Evolutionary conservation across 2,888 invertebrate species (phyloP), one percentile per base, ranked within the genome.

Genomic region (Drosophila gaucha): DNA sequence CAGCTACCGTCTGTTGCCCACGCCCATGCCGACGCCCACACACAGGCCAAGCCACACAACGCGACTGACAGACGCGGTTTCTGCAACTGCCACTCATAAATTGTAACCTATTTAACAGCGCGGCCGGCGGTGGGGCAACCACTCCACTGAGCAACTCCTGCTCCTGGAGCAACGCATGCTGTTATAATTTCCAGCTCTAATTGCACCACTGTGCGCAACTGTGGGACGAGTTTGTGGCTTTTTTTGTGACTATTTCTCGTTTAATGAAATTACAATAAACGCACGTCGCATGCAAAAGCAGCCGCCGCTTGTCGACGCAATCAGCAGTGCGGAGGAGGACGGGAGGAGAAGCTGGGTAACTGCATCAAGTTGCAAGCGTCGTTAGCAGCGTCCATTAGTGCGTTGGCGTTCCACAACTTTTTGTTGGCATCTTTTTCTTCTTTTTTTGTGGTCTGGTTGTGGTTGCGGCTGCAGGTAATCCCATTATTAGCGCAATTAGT

Each of bases 251-350:
- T 88, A 84, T 88, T 86, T 84, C 78, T 73, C 82, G 67, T 82
- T 82, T 82, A 88, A 86, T 88, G 82, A 82, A 82, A 82, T 88
- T 88, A 82, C 89, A 82, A 82, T 80, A 86, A 82, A 86, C 82
- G 80, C 88, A 78, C 73, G 74, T 67, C 59, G 66, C 54, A 71
- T 44, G 64, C 60, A 74, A 71, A 69, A 59, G 72, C 63, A 51
- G 47, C 65, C 47, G 58, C 51, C 36, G 41, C 46, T 77, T 69
- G 79, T 75, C 71, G 52, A 39, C 66, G 70, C 79, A 79, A 69
- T 66, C 63, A 74, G 47, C 6, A n/a, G 14, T 3, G 24, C 18
- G 30, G 18, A 5, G n/a, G 44, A 26, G 49, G 31, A 22, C 14
- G 1, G 38, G 55, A 31, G 43, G 41, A 14, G 16, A 3, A 14